Evolutionary conservation across 1,140 invertebrate genomes (phyloP).

Genomic region (Saccostrea glomerata): DNA sequence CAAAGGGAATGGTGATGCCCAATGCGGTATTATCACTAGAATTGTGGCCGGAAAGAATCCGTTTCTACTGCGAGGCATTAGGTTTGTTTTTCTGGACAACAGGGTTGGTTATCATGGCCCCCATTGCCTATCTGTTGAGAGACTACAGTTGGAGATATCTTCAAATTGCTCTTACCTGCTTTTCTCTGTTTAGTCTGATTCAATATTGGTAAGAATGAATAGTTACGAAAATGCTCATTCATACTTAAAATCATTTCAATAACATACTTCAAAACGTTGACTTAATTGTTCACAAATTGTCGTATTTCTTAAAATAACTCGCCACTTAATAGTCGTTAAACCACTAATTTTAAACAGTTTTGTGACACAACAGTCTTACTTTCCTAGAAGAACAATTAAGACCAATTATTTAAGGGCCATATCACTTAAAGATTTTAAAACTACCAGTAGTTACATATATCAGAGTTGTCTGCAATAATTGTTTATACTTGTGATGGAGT

Average conservation of each 20-base stretch:
- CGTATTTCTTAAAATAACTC: neutral
- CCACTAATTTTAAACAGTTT: too few species aligned
- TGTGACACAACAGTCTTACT: neutral
- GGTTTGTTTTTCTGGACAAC: neutral
- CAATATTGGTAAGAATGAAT: conserved; percentile 35
- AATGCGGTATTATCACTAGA: neutral
- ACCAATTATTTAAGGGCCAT: too few species aligned
- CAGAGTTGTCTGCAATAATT: too few species aligned
- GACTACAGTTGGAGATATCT: conserved; percentile 24
- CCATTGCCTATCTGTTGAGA: conserved; percentile 23
- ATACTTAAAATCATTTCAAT: neutral
- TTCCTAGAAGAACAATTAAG: too few species aligned
- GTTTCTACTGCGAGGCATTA: neutral
- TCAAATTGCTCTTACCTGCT: neutral
- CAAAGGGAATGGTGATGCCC: conserved; percentile 6
- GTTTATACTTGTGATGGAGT: too few species aligned
- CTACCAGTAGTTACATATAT: too few species aligned
- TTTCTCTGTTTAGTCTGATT: neutral
- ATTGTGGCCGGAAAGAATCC: neutral
- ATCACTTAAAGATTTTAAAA: too few species aligned
- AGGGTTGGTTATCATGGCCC: neutral
- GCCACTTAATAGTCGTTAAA: neutral
- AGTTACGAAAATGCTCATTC: neutral
- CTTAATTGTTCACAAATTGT: neutral
- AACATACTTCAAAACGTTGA: neutral